phyloP scores from a whole-genome alignment of 2,797 vertebrate species.

The Phrynocephalus vlangalii region DNA sequence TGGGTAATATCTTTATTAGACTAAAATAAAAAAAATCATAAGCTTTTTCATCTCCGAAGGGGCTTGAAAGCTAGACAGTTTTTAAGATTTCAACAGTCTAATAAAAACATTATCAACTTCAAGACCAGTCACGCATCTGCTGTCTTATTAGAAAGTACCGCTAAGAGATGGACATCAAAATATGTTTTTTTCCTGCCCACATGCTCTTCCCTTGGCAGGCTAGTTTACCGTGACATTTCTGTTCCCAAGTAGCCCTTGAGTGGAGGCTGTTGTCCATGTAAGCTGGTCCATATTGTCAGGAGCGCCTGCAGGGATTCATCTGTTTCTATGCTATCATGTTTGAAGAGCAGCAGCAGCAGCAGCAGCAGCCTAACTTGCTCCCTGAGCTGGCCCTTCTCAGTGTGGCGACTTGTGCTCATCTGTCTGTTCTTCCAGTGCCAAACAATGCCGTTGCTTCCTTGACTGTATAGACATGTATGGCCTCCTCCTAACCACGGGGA shows the following conservation, averaged over 20 bases:
- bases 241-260: background rate
- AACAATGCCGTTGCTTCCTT: background rate
- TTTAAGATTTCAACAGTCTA: too few species aligned
- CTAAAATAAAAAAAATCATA: too few species aligned
- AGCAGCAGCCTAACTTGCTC: background rate
- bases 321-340: conserved; percentile 7
- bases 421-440: conserved; percentile 28
- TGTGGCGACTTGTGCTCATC: conserved; percentile 27
- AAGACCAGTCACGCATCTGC: background rate
- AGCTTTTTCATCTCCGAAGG: too few species aligned
- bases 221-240: background rate
- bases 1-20: too few species aligned
- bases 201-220: background rate
- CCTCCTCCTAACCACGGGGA: conserved; percentile 40
- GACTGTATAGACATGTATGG: background rate
- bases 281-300: background rate
- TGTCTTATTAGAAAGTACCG: background rate
- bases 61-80: too few species aligned
- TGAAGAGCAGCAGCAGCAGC: background rate
- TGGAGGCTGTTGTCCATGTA: background rate
- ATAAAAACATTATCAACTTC: too few species aligned
- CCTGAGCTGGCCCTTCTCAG: background rate
- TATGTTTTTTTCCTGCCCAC: background rate
- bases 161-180: background rate
- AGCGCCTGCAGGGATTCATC: background rate